Base-by-base conservation (phyloP, 2,888 invertebrate species). In the Megastigmus dorsalis region DNA sequence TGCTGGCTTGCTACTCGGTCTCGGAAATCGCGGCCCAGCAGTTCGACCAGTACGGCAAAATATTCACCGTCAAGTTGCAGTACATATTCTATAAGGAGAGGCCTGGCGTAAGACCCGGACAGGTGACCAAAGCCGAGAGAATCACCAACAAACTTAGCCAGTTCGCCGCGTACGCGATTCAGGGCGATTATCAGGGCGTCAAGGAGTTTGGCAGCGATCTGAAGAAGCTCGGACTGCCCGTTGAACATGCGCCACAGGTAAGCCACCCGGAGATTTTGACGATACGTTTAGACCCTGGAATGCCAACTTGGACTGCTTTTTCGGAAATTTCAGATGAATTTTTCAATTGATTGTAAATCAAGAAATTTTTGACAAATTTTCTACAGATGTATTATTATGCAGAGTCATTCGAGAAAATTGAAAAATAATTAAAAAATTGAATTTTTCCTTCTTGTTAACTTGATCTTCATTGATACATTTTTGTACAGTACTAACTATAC, bases 11-110 rank as follows among this genome's bases (percentile, higher is more conserved):
- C 87, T 98, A 98, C 89, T 97, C 97, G 1, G 94, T 98, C 54
- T 98, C 97, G 3, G 97, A 97, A 76, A 94, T 97, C 57, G 95
- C 95, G 60, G 96, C 97, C 38, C 99, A 99, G 89, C 99, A 99
- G 88, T 99, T 97, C 87, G 99, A 99, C 89, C 97, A 98, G 88
- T 99, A 95, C 88, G 99, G 99, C 33, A 99, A 99, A 90, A 98
- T 99, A 82, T 99, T 99, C 90, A 99, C 99, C 0, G 93, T 99
- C 70, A 99, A 97, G 88, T 89, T 98, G 80, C 99, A 99, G 88
- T 98, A 98, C 86, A 95, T 99, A 69, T 97, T 98, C 89, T 99
- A 99, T 88, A 97, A 98, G 88, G 99, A 99, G 88, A 91, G 98
- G 10, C 98, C 99, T 0, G 99, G 99, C 1, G 97, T 98, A 18